These are phyloP conservation scores for Ornithoptera priamus DNA, from an alignment of 2,888 invertebrate species.

Conservation along the genomic window DNA sequence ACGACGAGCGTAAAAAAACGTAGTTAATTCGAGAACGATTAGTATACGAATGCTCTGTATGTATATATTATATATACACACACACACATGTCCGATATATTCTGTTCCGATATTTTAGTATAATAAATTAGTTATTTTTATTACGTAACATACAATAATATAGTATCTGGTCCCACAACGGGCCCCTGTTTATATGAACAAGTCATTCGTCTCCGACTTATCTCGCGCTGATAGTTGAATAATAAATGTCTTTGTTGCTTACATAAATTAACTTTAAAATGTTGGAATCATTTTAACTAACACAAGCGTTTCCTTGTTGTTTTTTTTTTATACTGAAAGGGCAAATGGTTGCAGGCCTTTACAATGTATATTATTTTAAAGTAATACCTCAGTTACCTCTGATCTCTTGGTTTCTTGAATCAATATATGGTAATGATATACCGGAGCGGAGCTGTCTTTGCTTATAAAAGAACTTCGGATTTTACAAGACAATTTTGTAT, in stretches of 20 bases:
- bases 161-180: conserved; percentile 8
- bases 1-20: no score
- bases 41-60: no score
- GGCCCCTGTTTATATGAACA: conserved; percentile 17
- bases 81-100: conserved; percentile 8
- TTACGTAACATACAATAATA: conserved; percentile 5
- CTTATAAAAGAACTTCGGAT: no score
- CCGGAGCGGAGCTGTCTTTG: no score
- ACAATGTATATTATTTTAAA: background rate
- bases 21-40: background rate
- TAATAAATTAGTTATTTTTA: conserved; percentile 22
- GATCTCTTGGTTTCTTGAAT: no score
- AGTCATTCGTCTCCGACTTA: conserved; percentile 19
- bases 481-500: no score
- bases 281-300: conserved; percentile 33
- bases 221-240: conserved; percentile 24
- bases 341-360: background rate
- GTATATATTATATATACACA: background rate
- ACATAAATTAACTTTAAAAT: background rate
- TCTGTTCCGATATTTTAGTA: conserved; percentile 17
- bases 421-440: no score
- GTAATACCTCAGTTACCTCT: no score
- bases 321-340: background rate
- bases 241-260: conserved; percentile 32
- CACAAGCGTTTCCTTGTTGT: conserved; percentile 13